Evolutionary conservation across 1,140 invertebrate species (phyloP), one percentile per base, ranked within the genome.

Genomic region (Solenopsis invicta): DNA sequence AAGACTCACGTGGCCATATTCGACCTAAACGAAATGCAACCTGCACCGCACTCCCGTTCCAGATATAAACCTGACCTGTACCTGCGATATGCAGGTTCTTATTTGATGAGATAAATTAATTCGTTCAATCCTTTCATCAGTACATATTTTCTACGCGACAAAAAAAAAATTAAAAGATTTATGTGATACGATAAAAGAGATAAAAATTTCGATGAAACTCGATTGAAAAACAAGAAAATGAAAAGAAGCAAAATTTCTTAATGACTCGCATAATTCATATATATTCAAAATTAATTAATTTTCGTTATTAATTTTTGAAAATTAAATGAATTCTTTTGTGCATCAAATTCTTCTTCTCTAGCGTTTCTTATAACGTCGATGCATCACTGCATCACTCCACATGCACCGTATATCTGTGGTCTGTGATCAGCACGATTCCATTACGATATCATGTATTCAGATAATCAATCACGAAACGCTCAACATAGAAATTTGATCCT

Each of bases 401-500:
- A 85, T 78, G 64, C 21, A 75, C 59, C 52, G 12, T 50, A 71
- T 52, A 76, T 61, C 37, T 48, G 16, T 72, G 50, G 34, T 62
- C 52, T 24, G 3, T 61, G 75, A 86, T 82, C 66, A 85, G 88
- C 72, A 87, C 41, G 84, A 85, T 61, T 90, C 91, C 92, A 93
- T 94, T 93, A 93, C 86, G 86, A 69, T 85, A 72, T 86, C 82
- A 78, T 91, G 66, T 92, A 93, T 93, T 93, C 89, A 88, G 86
- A 84, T 90, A 89, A 94, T 94, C 93, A 93, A 94, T 94, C 93
- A 94, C 56, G 37, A 66, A 61, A 71, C 69, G 82, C 86, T 92
- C 85, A 93, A 91, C 88, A 87, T 74, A 88, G 94, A 92, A 91
- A 94, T 88, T 78, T 59, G 93, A 94, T 93, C 91, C 75, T 93